A percentile compares a stretch with the other conserved stretches of the same genome.
Evolutionary conservation across 92 coral and sea anemone species (phyloP).

Genomic region (Porites cylindrica): DNA sequence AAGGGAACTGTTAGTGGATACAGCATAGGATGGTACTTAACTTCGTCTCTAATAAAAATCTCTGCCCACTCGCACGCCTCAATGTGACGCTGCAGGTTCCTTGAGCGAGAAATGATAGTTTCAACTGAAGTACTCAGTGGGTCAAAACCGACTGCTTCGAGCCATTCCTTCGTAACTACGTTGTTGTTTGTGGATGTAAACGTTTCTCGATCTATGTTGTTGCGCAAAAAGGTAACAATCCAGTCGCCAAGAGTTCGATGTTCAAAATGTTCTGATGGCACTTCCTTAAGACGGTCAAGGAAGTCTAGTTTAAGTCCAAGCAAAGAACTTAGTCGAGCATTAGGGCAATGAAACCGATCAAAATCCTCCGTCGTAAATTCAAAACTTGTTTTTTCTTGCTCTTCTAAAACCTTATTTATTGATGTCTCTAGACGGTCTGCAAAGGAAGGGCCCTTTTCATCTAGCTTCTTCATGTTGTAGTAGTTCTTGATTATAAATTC

Average conservation of each 20-base stretch:
- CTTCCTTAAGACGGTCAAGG: conserved; percentile 36
- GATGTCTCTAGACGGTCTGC: not conserved
- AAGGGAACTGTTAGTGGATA: conserved; percentile 13
- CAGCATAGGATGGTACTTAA: conserved; percentile 62
- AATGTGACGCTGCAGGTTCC: conserved; percentile 34
- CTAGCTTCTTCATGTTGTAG: not conserved
- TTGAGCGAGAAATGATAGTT: conserved; percentile 43
- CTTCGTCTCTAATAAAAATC: conserved; percentile 62
- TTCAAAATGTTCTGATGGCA: conserved; percentile 31
- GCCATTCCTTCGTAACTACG: conserved; percentile 26
- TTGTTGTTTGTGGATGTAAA: not conserved
- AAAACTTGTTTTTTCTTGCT: conserved; percentile 28
- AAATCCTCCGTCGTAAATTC: conserved; percentile 24
- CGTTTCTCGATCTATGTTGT: conserved; percentile 3
- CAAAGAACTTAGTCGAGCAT: conserved; percentile 23
- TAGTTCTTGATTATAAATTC: not conserved
- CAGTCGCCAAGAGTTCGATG: conserved; percentile 48
- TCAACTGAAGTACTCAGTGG: conserved; percentile 25
- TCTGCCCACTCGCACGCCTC: conserved; percentile 55
- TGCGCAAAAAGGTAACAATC: conserved; percentile 45
- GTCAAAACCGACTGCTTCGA: conserved; percentile 58
- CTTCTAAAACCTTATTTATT: not conserved
- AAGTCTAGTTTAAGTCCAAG: conserved; percentile 70
- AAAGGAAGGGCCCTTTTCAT: not conserved
- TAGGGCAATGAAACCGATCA: not conserved